A percentile compares a stretch with the other conserved stretches of the same genome.
Evolutionary conservation across 2,797 vertebrate genomes (phyloP).

Genomic region (Petrocephalus sullivani): DNA sequence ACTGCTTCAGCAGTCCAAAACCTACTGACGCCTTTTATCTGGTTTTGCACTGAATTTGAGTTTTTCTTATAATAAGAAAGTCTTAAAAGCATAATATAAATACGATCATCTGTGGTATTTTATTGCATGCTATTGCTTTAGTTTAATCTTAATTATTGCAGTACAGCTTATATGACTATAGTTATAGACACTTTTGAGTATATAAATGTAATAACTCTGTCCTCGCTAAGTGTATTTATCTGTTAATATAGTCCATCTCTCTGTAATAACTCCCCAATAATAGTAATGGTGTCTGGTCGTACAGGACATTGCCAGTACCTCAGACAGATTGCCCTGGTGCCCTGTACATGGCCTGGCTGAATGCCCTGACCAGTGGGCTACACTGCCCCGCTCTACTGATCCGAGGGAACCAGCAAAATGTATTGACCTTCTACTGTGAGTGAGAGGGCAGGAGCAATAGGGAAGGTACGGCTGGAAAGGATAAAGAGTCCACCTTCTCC

Average conservation of each 20-base stretch:
- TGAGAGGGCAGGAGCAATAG: background rate
- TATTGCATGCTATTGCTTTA: background rate
- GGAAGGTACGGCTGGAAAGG: background rate
- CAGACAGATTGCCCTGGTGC: conserved; percentile 55
- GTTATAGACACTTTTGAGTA: background rate
- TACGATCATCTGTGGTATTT: background rate
- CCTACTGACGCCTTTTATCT: background rate
- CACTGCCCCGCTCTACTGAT: conserved; percentile 56
- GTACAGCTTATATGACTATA: background rate
- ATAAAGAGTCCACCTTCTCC: background rate
- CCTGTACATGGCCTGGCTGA: conserved; percentile 66
- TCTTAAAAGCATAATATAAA: background rate
- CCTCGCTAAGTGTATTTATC: background rate
- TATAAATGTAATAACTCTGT: conserved; percentile 1
- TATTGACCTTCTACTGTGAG: conserved; percentile 57
- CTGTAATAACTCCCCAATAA: background rate
- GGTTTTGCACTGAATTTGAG: background rate
- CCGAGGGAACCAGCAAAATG: conserved; percentile 65
- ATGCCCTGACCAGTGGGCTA: conserved; percentile 57
- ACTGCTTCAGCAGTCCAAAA: background rate
- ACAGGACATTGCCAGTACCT: conserved; percentile 61
- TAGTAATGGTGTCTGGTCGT: background rate
- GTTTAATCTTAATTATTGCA: background rate
- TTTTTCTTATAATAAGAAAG: background rate
- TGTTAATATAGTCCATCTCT: background rate